phyloP scores from a whole-genome alignment of 1,140 invertebrate species.

The Hyphantria cunea region DNA sequence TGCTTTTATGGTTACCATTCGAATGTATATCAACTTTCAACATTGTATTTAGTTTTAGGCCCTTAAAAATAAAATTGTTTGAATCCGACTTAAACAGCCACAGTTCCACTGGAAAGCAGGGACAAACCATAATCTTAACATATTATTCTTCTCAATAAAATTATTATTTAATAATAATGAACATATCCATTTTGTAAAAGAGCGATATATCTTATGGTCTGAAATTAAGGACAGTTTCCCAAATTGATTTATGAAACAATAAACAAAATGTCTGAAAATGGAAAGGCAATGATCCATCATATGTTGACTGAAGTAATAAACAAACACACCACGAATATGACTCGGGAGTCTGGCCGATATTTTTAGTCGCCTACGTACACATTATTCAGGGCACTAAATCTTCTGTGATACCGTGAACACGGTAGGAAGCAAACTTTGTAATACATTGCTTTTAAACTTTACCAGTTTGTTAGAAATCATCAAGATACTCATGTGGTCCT shows the following conservation, averaged over 20 bases:
- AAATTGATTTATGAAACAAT: neutral
- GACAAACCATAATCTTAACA: too few relatives aligned
- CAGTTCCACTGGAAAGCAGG: too few relatives aligned
- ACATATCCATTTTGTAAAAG: too few relatives aligned
- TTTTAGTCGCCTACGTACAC: constrained; percentile 12
- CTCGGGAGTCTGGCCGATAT: constrained; percentile 5
- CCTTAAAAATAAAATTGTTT: too few relatives aligned
- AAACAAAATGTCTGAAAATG: constrained; percentile 9
- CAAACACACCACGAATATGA: constrained; percentile 17
- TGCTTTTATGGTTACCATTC: too few relatives aligned
- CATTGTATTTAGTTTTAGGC: too few relatives aligned
- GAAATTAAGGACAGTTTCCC: too few relatives aligned
- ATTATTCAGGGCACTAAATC: constrained; percentile 2
- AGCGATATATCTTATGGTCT: too few relatives aligned
- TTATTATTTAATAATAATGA: too few relatives aligned
- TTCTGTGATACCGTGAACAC: neutral
- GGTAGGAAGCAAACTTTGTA: neutral
- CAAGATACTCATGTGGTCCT: neutral
- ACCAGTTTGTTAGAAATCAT: neutral
- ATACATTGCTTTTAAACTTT: constrained; percentile 1
- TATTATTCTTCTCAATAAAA: too few relatives aligned
- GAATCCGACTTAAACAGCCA: too few relatives aligned
- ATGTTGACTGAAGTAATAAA: constrained; percentile 20
- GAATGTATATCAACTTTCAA: too few relatives aligned
- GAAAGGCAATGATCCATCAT: constrained; percentile 18